Evolutionary conservation across 2,888 invertebrate species (phyloP).

Genomic region (Drosophila mimetica): DNA sequence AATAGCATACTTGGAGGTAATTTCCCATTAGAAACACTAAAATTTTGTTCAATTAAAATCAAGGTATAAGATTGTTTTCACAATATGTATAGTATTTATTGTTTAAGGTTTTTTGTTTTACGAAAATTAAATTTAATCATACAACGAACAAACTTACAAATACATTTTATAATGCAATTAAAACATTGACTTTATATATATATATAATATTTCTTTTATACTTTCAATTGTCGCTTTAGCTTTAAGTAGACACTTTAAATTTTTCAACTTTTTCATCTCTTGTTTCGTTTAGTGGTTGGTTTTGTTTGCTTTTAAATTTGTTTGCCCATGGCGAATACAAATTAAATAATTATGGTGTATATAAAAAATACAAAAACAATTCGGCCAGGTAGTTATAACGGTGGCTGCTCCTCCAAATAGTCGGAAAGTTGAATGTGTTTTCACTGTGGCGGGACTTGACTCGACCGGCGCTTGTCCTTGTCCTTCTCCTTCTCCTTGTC

Average conservation of each 20-base stretch:
- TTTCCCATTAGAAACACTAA: too few relatives aligned
- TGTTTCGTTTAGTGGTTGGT: conserved; percentile 12
- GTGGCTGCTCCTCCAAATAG: conserved; percentile 12
- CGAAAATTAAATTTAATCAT: conserved; percentile 74
- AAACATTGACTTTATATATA: conserved; percentile 75
- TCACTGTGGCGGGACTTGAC: conserved; percentile 82
- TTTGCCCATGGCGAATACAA: conserved; percentile 51
- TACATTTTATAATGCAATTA: conserved; percentile 76
- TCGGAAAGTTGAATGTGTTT: conserved; percentile 13
- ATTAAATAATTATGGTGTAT: conserved; percentile 65
- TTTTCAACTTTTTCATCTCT: conserved; percentile 32
- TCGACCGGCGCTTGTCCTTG: conserved; percentile 82
- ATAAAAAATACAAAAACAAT: conserved; percentile 74
- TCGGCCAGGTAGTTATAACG: conserved; percentile 22
- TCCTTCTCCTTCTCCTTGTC: conserved; percentile 80
- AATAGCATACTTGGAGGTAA: too few relatives aligned
- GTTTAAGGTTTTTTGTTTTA: conserved; percentile 62
- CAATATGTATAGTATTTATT: conserved; percentile 37
- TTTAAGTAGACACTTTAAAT: conserved; percentile 50
- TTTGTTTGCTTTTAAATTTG: conserved; percentile 30
- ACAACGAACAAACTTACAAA: conserved; percentile 76
- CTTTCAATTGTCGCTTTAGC: conserved; percentile 49
- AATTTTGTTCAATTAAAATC: neutral
- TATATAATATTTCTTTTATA: conserved; percentile 62
- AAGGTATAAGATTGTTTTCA: neutral